phyloP scores from a whole-genome alignment of 37 sponge, comb jelly and placozoan genomes.

The Axinella damicornis region DNA sequence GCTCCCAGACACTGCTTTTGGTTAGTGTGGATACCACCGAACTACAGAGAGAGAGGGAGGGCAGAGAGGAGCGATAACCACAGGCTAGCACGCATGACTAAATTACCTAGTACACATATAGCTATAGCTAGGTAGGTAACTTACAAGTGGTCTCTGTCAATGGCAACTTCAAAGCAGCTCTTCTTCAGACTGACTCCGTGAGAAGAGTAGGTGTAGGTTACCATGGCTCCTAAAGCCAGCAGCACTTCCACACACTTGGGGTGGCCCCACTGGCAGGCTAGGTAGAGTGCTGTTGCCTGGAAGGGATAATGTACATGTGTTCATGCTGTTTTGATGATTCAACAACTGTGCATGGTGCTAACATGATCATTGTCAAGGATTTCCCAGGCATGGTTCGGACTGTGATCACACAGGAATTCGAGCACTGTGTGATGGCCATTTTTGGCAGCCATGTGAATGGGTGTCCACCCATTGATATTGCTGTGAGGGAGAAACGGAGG shows the following conservation, averaged over 20 bases:
- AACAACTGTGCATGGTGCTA: neutral
- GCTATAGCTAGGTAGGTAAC: no score
- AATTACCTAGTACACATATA: no score
- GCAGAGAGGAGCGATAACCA: no score
- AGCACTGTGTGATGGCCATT: neutral
- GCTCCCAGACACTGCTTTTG: neutral
- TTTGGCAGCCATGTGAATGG: conserved; percentile 10
- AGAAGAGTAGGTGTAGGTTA: neutral
- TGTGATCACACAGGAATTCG: neutral
- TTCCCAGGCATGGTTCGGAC: neutral
- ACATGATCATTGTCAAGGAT: conserved; percentile 10
- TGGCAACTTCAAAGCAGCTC: conserved; percentile 1
- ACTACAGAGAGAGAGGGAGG: no score
- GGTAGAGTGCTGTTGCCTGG: conserved; percentile 8
- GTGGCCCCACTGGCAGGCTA: neutral
- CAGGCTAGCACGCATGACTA: no score
- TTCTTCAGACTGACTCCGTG: neutral
- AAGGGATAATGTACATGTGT: no score
- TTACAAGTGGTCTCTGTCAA: neutral
- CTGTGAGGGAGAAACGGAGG: neutral
- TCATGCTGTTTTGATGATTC: no score
- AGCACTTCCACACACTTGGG: conserved; percentile 4
- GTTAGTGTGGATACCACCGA: neutral
- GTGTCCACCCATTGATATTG: neutral
- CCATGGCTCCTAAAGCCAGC: conserved; percentile 6